Percentiles rank a stretch among this genome's conserved stretches.
phyloP scores from a whole-genome alignment of 2,113 vertebrate genomes.

The Gallinago undulata region DNA sequence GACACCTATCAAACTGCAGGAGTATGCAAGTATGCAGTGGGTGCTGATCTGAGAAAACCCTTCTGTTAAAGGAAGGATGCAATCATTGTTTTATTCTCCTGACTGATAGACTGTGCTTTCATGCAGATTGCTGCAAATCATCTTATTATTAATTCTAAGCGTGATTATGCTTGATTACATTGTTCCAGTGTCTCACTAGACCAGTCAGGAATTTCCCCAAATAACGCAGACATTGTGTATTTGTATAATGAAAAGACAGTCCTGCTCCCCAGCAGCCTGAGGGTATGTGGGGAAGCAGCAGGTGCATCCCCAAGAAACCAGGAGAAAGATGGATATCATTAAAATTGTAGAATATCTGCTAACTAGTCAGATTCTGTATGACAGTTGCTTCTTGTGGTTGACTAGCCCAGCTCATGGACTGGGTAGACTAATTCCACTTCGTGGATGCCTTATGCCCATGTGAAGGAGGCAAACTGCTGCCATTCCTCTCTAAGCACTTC shows the following conservation, averaged over 20 bases:
- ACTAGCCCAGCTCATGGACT: neutral
- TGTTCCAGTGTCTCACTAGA: neutral
- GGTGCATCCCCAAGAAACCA: neutral
- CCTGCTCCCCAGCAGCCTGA: neutral
- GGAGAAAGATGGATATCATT: neutral
- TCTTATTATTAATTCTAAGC: neutral
- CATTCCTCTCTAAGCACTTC: neutral
- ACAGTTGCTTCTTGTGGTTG: neutral
- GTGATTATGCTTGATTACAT: neutral
- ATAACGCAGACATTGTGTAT: neutral
- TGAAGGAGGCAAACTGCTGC: neutral
- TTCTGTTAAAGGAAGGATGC: neutral
- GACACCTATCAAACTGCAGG: neutral
- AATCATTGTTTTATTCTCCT: neutral
- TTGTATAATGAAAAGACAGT: neutral
- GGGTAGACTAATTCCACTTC: neutral
- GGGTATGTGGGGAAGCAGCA: neutral
- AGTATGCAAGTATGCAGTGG: neutral
- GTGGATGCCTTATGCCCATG: fast-evolving
- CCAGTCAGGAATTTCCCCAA: neutral
- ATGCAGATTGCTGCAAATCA: neutral
- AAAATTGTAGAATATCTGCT: neutral
- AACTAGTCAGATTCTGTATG: fast-evolving
- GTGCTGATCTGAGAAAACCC: neutral
- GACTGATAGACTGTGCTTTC: neutral